phyloP scores from a whole-genome alignment of 2,113 vertebrate species.

The Syrmaticus mikado region DNA sequence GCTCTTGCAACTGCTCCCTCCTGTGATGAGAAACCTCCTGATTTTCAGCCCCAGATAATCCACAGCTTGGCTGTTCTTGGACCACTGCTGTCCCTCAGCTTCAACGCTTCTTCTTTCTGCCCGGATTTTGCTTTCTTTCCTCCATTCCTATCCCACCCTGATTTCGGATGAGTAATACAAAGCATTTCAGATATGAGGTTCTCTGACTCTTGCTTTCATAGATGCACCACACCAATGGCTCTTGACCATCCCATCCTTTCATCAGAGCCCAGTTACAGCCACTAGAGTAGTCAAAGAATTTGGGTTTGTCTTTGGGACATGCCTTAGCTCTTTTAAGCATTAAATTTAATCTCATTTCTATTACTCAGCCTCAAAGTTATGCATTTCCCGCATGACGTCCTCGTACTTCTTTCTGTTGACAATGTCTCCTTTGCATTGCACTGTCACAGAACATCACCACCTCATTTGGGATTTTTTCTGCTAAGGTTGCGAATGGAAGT shows the following conservation, averaged over 20 bases:
- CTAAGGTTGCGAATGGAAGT: neutral
- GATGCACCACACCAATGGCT: neutral
- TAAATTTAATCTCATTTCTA: neutral
- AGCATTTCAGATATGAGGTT: neutral
- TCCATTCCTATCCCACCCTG: neutral
- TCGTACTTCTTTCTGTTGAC: neutral
- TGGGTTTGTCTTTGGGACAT: neutral
- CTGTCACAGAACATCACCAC: neutral
- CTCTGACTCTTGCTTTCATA: neutral
- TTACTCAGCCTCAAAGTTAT: neutral
- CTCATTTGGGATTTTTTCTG: neutral
- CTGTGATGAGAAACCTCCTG: neutral
- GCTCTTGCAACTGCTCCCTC: neutral
- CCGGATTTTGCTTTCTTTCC: neutral
- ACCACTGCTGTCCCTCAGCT: neutral
- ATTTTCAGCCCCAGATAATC: neutral
- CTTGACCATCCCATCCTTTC: neutral
- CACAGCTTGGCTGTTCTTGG: fast-evolving
- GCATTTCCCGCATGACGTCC: neutral
- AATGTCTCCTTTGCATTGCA: neutral
- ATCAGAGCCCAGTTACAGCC: neutral
- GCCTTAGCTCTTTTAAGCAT: neutral
- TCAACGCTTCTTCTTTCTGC: neutral
- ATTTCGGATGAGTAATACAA: neutral
- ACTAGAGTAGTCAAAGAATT: neutral